These are phyloP conservation scores for Brachyistius frenatus DNA, from an alignment of 2,113 vertebrate species.

Conservation along the genomic window DNA sequence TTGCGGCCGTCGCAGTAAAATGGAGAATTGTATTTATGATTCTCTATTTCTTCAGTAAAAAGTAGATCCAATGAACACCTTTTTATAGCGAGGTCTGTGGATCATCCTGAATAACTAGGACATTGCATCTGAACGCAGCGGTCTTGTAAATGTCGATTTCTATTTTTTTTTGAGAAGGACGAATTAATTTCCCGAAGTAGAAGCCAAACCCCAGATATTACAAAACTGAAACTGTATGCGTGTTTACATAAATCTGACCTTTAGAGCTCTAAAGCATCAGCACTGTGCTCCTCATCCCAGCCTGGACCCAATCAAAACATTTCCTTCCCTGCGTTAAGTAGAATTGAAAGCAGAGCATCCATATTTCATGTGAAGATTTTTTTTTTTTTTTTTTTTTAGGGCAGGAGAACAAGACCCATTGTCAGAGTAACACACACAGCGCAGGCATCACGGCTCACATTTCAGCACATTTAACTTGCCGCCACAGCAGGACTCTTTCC, in stretches of 20 bases:
- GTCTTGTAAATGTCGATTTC: conserved; percentile 3
- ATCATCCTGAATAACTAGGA: background rate
- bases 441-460: conserved; percentile 62
- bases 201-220: conserved; percentile 1
- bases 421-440: conserved; percentile 35
- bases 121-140: conserved; percentile 9
- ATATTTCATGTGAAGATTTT: conserved; percentile 3
- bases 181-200: conserved; percentile 1
- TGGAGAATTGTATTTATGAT: conserved; percentile 2
- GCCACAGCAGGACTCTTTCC: conserved; percentile 64
- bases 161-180: background rate
- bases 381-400: conserved; percentile 2
- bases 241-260: background rate
- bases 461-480: conserved; percentile 62
- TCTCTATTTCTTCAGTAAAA: conserved; percentile 15
- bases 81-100: conserved; percentile 1
- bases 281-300: background rate
- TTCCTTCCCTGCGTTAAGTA: conserved; percentile 24
- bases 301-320: conserved; percentile 8
- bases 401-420: conserved; percentile 28
- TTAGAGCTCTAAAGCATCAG: conserved; percentile 29
- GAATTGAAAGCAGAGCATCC: conserved; percentile 16
- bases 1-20: conserved; percentile 10
- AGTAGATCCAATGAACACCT: conserved; percentile 16
- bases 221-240: background rate